Base-by-base conservation (phyloP, 2,888 invertebrate species). In the Papilio demoleus region DNA sequence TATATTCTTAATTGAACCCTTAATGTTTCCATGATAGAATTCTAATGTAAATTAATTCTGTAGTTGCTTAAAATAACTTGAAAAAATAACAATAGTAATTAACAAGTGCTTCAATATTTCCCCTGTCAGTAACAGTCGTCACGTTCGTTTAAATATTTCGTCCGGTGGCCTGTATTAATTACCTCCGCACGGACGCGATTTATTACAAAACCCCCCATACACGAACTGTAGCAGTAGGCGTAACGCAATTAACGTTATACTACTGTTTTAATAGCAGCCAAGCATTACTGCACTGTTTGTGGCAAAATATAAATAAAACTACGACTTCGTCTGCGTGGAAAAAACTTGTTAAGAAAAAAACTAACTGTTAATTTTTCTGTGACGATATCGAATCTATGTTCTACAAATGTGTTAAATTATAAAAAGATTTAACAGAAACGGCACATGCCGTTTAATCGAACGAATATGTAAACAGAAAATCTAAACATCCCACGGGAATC, bases 181-280 rank as follows among this genome's bases (percentile, higher is more conserved):
- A 53, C 53, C 53, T 27, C 53, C 27, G 17, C 53, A 53, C 53
- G 17, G 31, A 8, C 31, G n/a, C 31, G 53, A 53, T 53, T 53
- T 53, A 53, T 53, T 53, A 53, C 53, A 53, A 31, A 53, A 31
- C 53, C 53, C 17, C 53, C 14, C 50, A 53, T 53, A 53, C 17
- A 31, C 53, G 31, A 27, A 53, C 53, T n/a, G 53, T 53, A 53
- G n/a, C 50, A 31, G 53, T 56, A 56, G 53, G 53, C 53, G 53
- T 56, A 31, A 56, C 53, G 53, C 31, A 31, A 56, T 31, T 31
- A 56, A 56, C 31, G 27, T 56, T 14, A 56, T 56, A 31, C 31
- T 56, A 56, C 31, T 56, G 31, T 56, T 56, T 56, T 56, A 53
- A 56, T 56, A 53, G 19, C 53, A 9, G 24, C 12, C 47, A 31